Conservation (phyloP, 2,113 vertebrate genomes). For the Dasyornis broadbenti region DNA sequence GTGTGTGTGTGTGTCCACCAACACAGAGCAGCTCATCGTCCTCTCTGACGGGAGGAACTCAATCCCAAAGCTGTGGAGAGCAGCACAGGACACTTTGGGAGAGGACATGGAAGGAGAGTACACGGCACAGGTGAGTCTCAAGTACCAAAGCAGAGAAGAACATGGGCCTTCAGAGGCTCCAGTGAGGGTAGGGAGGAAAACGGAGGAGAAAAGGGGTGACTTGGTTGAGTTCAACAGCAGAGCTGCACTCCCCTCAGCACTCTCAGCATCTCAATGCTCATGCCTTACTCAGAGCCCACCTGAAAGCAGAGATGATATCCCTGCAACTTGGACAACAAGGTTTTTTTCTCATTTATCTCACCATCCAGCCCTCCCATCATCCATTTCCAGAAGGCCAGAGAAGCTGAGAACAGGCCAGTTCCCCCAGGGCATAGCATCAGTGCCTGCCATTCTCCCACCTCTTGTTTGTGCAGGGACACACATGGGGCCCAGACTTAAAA, state of each 20-base stretch:
- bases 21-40: not conserved
- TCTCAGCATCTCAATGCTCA: not conserved
- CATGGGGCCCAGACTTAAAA: slow-evolving; percentile 29
- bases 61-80: not conserved
- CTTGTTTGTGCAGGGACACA: slow-evolving; percentile 21
- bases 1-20: accelerated
- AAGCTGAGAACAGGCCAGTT: not conserved
- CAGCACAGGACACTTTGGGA: not conserved
- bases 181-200: not conserved
- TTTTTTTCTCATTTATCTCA: not conserved
- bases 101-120: not conserved
- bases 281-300: not conserved
- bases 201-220: not conserved
- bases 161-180: not conserved
- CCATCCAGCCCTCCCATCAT: not conserved
- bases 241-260: not conserved
- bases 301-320: not conserved
- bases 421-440: not conserved
- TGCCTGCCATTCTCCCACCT: not conserved
- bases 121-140: not conserved
- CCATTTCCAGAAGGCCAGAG: not conserved
- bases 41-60: not conserved
- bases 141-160: not conserved
- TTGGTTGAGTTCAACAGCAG: not conserved
- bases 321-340: not conserved